Conservation (phyloP, 2,113 vertebrate genomes). For the sheep (Ovis aries) region DNA sequence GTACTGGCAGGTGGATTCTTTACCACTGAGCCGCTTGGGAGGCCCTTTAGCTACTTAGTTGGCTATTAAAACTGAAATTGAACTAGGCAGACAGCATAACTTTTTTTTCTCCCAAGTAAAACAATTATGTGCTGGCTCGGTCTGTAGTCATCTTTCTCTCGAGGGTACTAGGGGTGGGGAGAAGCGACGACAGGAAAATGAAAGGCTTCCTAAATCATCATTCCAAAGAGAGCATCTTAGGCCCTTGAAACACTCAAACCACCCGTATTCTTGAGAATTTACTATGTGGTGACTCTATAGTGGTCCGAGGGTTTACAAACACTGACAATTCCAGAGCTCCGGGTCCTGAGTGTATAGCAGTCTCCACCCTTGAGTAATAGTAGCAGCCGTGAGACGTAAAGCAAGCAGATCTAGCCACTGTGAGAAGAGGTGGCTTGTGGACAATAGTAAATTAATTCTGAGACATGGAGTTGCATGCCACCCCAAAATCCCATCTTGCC, state of each 20-base stretch:
- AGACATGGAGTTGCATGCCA: not conserved
- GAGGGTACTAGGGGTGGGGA: not conserved
- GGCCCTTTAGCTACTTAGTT: not conserved
- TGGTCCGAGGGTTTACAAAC: not conserved
- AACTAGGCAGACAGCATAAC: not conserved
- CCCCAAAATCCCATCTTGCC: not conserved
- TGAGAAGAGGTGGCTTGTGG: not conserved
- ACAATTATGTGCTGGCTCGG: not conserved
- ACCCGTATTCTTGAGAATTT: not conserved
- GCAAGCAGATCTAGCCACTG: not conserved
- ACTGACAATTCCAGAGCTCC: not conserved
- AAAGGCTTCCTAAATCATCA: not conserved
- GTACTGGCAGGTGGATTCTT: not conserved
- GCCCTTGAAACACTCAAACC: too few species aligned
- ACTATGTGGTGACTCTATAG: too few species aligned
- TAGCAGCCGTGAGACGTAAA: accelerated
- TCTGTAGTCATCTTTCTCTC: not conserved
- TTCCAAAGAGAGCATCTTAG: not conserved
- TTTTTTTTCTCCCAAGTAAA: not conserved
- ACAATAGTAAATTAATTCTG: not conserved
- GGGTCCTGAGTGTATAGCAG: accelerated
- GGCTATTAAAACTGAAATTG: not conserved
- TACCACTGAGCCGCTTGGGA: not conserved
- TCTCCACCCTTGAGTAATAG: not conserved
- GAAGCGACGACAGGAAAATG: not conserved